Base-by-base conservation (phyloP, 1,140 invertebrate species). In the Chlorops oryzae region DNA sequence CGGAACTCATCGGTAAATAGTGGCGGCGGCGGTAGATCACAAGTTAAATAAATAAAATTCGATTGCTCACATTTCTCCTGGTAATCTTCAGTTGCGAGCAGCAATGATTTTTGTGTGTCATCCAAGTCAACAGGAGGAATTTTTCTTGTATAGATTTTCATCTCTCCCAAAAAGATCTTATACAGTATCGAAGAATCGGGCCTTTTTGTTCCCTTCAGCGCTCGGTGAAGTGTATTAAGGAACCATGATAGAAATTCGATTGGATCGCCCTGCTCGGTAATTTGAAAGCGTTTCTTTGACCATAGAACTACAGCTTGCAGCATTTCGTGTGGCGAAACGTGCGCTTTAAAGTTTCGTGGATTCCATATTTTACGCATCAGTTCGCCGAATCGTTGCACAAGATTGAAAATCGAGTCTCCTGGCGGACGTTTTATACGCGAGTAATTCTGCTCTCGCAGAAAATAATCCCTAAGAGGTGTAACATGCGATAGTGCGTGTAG, bases 281-380 rank as follows among this genome's bases (percentile, higher is more conserved):
- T 97, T 70, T 99, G 96, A 72, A 98, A 99, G 59, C 85, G 84
- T 67, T 99, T 99, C 71, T 94, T 92, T 61, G 93, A 97, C 86
- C 94, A 98, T 6, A 98, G 75, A 1, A 99, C 96, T 24, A 99
- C 95, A 25, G 97, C 93, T 75, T 99, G 97, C 12, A 99, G 75
- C 96, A 99, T 99, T 79, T 99, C 97, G 74, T 99, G 97, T 0
- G 97, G 97, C 44, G 94, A 98, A 2, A 99, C 97, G 70, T 99
- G 97, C 4, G 96, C 91, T 77, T 99, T 99, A 67, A 99, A 99
- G 70, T 98, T 98, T 49, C 93, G 77, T 0, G 96, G 95, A 75
- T 99, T 99, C 97, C 97, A 99, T 56, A 99, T 76, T 74, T 99
- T 99, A 4, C 97, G 74, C 73, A 99, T 84, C 6, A 99, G 76